These are phyloP conservation scores for Notocelia uddmanniana DNA, from an alignment of 2,888 invertebrate species.

Conservation along the genomic window DNA sequence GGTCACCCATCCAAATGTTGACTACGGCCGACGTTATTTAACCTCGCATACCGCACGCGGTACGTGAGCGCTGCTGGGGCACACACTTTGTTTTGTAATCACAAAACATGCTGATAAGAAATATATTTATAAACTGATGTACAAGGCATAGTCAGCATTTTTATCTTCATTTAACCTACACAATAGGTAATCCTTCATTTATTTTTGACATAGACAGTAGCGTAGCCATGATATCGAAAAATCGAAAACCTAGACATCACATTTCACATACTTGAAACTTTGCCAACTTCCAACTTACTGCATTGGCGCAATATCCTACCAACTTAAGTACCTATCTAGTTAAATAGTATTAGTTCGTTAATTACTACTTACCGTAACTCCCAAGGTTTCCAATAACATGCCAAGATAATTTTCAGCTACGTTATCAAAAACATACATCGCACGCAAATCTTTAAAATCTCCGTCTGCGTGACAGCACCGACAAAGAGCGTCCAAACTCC, in stretches of 20 bases:
- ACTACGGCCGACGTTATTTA: too few species aligned
- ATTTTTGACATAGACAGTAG: too few species aligned
- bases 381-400: constrained; percentile 50
- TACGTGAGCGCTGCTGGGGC: too few species aligned
- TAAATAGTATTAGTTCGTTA: constrained; percentile 4
- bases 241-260: not conserved
- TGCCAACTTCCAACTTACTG: constrained; percentile 6
- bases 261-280: constrained; percentile 15
- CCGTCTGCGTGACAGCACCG: constrained; percentile 54
- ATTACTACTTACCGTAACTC: constrained; percentile 47
- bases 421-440: constrained; percentile 33
- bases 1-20: too few species aligned
- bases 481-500: constrained; percentile 49
- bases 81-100: too few species aligned
- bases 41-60: too few species aligned
- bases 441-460: constrained; percentile 47
- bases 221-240: not conserved
- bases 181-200: too few species aligned
- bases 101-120: too few species aligned
- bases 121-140: too few species aligned
- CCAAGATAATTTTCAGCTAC: constrained; percentile 46
- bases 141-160: too few species aligned
- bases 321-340: constrained; percentile 1
- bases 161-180: too few species aligned
- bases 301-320: constrained; percentile 12